phyloP scores from a whole-genome alignment of 2,888 invertebrate species.

The Ischnura elegans region DNA sequence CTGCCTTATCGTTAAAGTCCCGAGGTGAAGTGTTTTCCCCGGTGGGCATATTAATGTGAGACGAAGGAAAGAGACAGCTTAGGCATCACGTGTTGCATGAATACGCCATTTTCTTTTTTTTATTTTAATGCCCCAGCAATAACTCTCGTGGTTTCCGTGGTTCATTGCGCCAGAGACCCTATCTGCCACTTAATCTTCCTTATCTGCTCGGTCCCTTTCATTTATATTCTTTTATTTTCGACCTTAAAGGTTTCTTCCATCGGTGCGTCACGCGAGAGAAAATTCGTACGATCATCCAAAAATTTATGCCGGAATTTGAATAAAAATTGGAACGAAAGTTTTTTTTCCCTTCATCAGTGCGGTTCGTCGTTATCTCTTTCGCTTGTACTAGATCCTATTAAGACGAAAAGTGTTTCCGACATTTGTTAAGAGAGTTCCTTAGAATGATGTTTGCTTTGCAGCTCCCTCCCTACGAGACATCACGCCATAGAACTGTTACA shows the following conservation, averaged over 20 bases:
- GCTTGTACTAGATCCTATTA: slow-evolving; percentile 56
- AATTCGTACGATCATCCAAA: slow-evolving; percentile 55
- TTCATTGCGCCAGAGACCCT: slow-evolving; percentile 57
- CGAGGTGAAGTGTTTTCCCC: slow-evolving; percentile 39
- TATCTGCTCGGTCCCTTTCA: slow-evolving; percentile 55
- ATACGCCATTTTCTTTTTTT: slow-evolving; percentile 57
- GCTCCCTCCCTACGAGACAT: not conserved
- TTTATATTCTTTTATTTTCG: slow-evolving; percentile 40
- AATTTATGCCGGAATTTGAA: slow-evolving; percentile 41
- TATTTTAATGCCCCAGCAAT: slow-evolving; percentile 55
- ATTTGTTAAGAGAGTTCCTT: not conserved
- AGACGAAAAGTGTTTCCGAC: not conserved
- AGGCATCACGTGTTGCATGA: slow-evolving; percentile 64
- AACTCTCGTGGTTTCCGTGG: slow-evolving; percentile 65
- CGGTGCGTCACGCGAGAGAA: slow-evolving; percentile 61
- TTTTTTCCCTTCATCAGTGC: slow-evolving; percentile 18
- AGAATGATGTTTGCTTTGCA: not conserved
- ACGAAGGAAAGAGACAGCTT: slow-evolving; percentile 43
- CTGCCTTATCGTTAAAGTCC: slow-evolving; percentile 45
- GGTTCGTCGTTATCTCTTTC: slow-evolving; percentile 41
- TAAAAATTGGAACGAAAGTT: not conserved
- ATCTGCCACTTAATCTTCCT: slow-evolving; percentile 66
- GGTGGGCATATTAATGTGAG: slow-evolving; percentile 57
- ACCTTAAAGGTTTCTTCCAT: slow-evolving; percentile 54
- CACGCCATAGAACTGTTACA: no score